A percentile compares a stretch with the other conserved stretches of the same genome.
These are phyloP conservation scores for Dromiciops gliroides DNA, from an alignment of 2,113 vertebrate genomes.

Conservation along the genomic window DNA sequence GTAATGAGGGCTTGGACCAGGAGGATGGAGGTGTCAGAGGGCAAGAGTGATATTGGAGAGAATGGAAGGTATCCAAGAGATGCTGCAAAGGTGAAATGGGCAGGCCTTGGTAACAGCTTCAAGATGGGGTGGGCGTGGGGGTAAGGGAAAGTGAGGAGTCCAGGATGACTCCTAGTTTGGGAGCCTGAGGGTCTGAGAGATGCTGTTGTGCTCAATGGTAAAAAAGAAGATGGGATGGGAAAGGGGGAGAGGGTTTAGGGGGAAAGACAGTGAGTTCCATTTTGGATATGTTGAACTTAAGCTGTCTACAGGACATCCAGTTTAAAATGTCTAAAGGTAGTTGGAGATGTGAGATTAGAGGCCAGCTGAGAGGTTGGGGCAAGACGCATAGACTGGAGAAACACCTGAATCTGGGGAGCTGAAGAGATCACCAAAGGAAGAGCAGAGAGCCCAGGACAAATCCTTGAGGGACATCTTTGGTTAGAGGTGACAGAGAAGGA, in stretches of 20 bases:
- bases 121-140: neutral
- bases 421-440: neutral
- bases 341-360: neutral
- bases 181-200: neutral
- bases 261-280: neutral
- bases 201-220: neutral
- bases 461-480: neutral
- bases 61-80: neutral
- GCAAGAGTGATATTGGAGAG: neutral
- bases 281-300: neutral
- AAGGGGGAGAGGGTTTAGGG: neutral
- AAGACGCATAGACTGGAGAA: neutral
- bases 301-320: neutral
- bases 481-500: neutral
- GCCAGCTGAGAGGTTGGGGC: neutral
- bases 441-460: neutral
- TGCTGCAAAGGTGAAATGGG: neutral
- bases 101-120: neutral
- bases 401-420: neutral
- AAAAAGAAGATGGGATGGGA: neutral
- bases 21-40: neutral
- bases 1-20: neutral
- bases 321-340: neutral
- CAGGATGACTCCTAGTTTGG: neutral
- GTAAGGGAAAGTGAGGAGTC: neutral